phyloP scores from a whole-genome alignment of 2,797 vertebrate genomes.

The Kryptopterus vitreolus region DNA sequence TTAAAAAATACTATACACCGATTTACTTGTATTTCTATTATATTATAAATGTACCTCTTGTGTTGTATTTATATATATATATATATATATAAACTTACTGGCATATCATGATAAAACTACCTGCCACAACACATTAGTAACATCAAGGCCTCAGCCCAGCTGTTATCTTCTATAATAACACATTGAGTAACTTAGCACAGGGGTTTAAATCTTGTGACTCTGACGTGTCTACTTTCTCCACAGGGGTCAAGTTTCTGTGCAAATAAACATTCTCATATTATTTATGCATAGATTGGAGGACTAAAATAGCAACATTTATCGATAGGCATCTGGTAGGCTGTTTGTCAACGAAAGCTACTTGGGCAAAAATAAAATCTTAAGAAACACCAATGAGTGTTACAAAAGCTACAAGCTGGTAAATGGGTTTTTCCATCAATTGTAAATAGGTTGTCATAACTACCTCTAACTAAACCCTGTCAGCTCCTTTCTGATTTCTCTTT shows the following conservation, averaged over 20 bases:
- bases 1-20: neutral
- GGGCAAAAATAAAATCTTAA: neutral
- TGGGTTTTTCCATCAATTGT: neutral
- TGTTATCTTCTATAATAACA: slow-evolving; percentile 40
- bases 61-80: no score
- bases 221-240: slow-evolving; percentile 12
- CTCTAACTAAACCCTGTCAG: neutral
- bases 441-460: slow-evolving; percentile 1
- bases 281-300: neutral
- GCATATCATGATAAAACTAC: neutral
- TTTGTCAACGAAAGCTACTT: neutral
- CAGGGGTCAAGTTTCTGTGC: slow-evolving; percentile 39
- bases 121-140: slow-evolving; percentile 20
- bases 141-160: slow-evolving; percentile 19
- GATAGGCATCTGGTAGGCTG: neutral
- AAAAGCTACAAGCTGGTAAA: neutral
- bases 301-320: slow-evolving; percentile 6
- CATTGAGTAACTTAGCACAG: slow-evolving; percentile 50
- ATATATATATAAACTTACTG: neutral
- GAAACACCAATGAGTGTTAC: neutral
- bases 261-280: slow-evolving; percentile 42
- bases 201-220: slow-evolving; percentile 45
- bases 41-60: neutral
- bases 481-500: neutral
- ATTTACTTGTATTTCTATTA: neutral